These are phyloP conservation scores for Drosophila mimetica DNA, from an alignment of 2,888 invertebrate genomes.

Conservation along the genomic window DNA sequence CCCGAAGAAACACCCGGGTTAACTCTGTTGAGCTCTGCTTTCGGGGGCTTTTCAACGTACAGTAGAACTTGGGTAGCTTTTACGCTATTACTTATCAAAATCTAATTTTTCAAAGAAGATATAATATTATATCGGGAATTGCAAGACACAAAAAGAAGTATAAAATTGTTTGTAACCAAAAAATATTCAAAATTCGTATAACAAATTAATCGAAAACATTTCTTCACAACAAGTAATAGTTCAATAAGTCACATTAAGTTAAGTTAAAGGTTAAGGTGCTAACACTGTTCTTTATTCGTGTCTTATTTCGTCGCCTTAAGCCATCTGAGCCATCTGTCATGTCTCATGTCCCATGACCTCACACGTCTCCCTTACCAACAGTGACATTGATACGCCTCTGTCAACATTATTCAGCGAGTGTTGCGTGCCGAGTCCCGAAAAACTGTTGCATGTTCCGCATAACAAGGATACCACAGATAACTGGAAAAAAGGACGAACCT, in stretches of 20 bases:
- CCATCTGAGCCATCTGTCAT: constrained; percentile 28
- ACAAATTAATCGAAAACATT: no score
- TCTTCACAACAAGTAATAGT: no score
- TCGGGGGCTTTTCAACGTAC: constrained; percentile 5
- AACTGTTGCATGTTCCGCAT: constrained; percentile 29
- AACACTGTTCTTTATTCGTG: constrained; percentile 7
- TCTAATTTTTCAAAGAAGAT: no score
- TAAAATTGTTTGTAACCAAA: no score
- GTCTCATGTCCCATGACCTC: constrained; percentile 8
- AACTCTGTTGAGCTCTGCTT: not conserved
- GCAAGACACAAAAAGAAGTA: no score
- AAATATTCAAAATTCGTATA: no score
- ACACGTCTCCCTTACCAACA: not conserved
- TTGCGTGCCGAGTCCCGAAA: constrained; percentile 30
- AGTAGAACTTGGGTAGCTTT: not conserved
- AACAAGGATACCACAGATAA: constrained; percentile 20
- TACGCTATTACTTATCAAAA: no score
- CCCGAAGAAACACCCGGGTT: not conserved
- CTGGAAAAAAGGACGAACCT: constrained; percentile 9
- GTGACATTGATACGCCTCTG: constrained; percentile 49
- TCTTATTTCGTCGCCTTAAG: constrained; percentile 15
- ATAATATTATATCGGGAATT: no score
- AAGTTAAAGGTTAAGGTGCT: not conserved
- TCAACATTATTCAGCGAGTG: constrained; percentile 47
- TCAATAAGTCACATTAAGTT: not conserved